These are phyloP conservation scores for Tholera decimalis DNA, from an alignment of 2,888 invertebrate genomes.

Conservation along the genomic window DNA sequence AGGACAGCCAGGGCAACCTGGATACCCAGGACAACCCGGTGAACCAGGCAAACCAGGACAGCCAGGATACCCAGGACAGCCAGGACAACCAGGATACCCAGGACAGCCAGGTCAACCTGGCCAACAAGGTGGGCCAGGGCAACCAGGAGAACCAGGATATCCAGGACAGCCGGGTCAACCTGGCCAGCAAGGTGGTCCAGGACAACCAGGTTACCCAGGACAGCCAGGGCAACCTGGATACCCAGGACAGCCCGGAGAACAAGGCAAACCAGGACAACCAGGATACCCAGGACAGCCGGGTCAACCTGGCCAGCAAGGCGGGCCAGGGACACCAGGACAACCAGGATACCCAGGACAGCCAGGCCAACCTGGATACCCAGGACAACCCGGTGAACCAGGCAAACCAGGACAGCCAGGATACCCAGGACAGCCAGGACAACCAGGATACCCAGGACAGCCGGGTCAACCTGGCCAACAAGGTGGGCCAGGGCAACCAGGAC, in stretches of 20 bases:
- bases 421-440: slow-evolving; percentile 61
- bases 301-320: not conserved
- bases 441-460: slow-evolving; percentile 13
- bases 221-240: slow-evolving; percentile 61
- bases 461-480: slow-evolving; percentile 16
- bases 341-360: slow-evolving; percentile 4
- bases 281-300: slow-evolving; percentile 38
- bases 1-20: slow-evolving; percentile 63
- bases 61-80: slow-evolving; percentile 84
- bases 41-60: slow-evolving; percentile 72
- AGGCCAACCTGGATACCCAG: slow-evolving; percentile 2
- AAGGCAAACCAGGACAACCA: slow-evolving; percentile 62
- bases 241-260: slow-evolving; percentile 18
- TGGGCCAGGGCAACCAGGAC: slow-evolving; percentile 5
- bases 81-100: slow-evolving; percentile 65
- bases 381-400: slow-evolving; percentile 5
- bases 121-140: slow-evolving; percentile 6
- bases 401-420: slow-evolving; percentile 32
- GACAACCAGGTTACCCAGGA: slow-evolving; percentile 42
- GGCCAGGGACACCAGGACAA: slow-evolving; percentile 9
- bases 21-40: slow-evolving; percentile 17
- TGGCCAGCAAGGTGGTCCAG: slow-evolving; percentile 4
- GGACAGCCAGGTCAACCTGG: slow-evolving; percentile 69
- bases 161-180: not conserved
- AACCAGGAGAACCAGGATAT: slow-evolving; percentile 4